phyloP scores from a whole-genome alignment of 1,140 invertebrate species.

The Lordiphosa mommai region DNA sequence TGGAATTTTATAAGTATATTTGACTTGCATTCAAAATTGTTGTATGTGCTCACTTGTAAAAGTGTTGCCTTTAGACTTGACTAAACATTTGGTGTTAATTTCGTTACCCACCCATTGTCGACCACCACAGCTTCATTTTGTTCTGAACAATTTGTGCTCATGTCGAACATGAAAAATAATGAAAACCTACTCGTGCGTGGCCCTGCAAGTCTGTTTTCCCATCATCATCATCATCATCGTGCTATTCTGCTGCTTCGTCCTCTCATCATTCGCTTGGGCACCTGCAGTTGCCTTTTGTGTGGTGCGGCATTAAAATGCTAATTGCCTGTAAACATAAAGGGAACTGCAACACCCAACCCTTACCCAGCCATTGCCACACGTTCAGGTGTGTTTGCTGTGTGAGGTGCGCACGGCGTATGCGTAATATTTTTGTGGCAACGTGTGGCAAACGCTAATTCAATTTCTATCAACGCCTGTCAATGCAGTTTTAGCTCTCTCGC shows the following conservation, averaged over 20 bases:
- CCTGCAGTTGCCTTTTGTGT: conserved; percentile 66
- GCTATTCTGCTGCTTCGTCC: conserved; percentile 1
- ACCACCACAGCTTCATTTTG: conserved; percentile 3
- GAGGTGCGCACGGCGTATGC: conserved; percentile 45
- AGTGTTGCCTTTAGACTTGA: no score
- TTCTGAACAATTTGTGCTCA: conserved; percentile 58
- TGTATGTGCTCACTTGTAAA: no score
- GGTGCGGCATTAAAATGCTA: conserved; percentile 68
- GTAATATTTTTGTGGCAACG: conserved; percentile 51
- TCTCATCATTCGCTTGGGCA: conserved; percentile 54
- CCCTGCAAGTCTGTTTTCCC: background rate
- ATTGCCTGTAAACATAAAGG: conserved; percentile 72
- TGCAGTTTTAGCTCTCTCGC: conserved; percentile 36
- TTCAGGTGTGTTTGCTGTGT: conserved; percentile 14
- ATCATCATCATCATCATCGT: conserved; percentile 19
- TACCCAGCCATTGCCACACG: conserved; percentile 11
- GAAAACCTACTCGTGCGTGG: conserved; percentile 64
- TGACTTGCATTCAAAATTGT: no score
- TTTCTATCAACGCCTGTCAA: conserved; percentile 63
- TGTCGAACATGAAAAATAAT: conserved; percentile 72
- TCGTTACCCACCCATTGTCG: background rate
- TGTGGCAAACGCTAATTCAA: conserved; percentile 56
- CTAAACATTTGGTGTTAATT: conserved; percentile 18
- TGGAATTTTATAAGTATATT: no score
- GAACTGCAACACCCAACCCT: conserved; percentile 29